Evolutionary conservation across 2,888 invertebrate species (phyloP), one percentile per base, ranked within the genome.

Genomic region (Nomada hirtipes): DNA sequence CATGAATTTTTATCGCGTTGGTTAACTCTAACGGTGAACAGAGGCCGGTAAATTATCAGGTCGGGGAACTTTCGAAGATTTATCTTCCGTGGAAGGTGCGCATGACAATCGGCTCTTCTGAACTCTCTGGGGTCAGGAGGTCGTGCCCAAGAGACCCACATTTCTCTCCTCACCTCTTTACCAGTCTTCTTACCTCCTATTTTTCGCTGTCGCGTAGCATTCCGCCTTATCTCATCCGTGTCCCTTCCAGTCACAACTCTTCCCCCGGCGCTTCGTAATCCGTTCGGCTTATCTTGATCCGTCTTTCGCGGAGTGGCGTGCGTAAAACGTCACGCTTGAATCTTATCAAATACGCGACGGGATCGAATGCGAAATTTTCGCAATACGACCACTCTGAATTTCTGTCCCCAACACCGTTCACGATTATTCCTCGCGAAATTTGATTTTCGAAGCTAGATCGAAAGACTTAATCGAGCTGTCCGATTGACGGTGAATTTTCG

Each of bases 141-240:
- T 86, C 86, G 86, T 83, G 82, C 84, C 76, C 76, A 79, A 76
- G 75, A 82, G 84, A 84, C 84, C 76, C 81, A 67, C 83, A 79
- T 85, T 77, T 84, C 85, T 84, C 71, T 76, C 73, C 44, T 78
- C 74, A 26, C 67, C 74, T 69, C 82, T 81, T 68, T 73, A 73
- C 72, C 64, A 63, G 59, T 68, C 72, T 59, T 36, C 61, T 68
- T 63, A 36, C 61, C 53, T 70, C 67, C 61, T 72, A 73, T 53
- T 61, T 44, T 23, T 26, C 50, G 2, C 67, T 55, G 20, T 52
- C 73, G 11, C 53, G 42, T 50, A 57, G 26, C 60, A 52, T 71
- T 65, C 50, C 79, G 18, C 57, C 63, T 76, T 67, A 65, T 79
- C 79, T 47, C 50, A n/a, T 52, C 44, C 53, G 55, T 18, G 29